Conservation (phyloP, 2,888 invertebrate species). For the Pteria penguin region DNA sequence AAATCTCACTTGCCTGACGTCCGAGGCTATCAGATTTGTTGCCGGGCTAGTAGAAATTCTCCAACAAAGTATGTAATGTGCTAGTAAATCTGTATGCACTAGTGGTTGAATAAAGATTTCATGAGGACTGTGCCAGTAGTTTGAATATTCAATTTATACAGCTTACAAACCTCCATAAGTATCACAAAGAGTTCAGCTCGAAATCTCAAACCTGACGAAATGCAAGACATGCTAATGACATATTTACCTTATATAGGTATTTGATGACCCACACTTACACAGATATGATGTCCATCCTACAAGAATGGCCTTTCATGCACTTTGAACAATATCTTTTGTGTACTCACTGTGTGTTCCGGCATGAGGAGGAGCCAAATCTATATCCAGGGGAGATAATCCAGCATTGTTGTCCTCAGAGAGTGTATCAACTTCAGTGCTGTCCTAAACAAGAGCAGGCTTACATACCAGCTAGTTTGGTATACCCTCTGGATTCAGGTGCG, state of each 20-base stretch:
- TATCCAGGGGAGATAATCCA: conserved; percentile 70
- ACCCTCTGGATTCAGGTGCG: conserved; percentile 70
- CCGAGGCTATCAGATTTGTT: too few relatives aligned
- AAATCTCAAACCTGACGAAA: too few relatives aligned
- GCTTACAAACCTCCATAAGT: too few relatives aligned
- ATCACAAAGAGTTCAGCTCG: too few relatives aligned
- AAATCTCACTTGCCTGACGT: too few relatives aligned
- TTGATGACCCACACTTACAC: conserved; percentile 59
- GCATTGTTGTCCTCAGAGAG: conserved; percentile 59
- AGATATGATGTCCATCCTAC: conserved; percentile 63
- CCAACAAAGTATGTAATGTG: too few relatives aligned
- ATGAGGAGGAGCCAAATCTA: conserved; percentile 58
- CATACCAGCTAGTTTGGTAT: conserved; percentile 70
- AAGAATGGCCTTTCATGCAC: conserved; percentile 73
- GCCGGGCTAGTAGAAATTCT: too few relatives aligned
- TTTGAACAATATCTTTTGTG: conserved; percentile 67
- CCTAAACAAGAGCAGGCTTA: conserved; percentile 49
- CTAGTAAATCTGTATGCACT: too few relatives aligned
- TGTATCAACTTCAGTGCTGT: conserved; percentile 62
- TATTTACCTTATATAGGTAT: conserved; percentile 35
- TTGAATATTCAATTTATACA: too few relatives aligned
- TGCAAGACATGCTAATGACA: too few relatives aligned
- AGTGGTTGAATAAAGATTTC: too few relatives aligned
- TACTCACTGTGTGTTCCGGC: conserved; percentile 67
- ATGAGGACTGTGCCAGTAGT: too few relatives aligned